Conservation (phyloP, 1,140 invertebrate genomes). For the Asobara japonica region DNA sequence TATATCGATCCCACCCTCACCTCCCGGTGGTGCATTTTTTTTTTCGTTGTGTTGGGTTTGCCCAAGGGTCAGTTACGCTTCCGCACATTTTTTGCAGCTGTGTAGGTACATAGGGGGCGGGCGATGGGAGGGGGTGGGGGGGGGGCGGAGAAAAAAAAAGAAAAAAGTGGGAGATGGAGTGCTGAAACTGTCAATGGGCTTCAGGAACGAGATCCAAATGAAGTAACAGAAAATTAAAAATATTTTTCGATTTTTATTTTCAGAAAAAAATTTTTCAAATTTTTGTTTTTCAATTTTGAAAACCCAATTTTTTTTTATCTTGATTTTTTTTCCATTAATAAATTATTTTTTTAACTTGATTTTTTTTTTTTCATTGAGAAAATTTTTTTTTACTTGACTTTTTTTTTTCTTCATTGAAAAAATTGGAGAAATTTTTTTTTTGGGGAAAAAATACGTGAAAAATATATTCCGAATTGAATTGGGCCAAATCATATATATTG, state of each 20-base stretch:
- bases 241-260: background rate
- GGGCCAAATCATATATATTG: no score
- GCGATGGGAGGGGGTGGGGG: background rate
- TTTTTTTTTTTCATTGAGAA: no score
- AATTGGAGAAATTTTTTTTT: no score
- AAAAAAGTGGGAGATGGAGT: background rate
- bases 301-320: no score
- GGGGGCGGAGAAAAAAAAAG: background rate
- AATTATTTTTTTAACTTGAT: no score
- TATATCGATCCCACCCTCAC: background rate
- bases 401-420: background rate
- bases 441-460: no score
- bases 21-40: background rate
- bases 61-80: background rate
- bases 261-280: no score
- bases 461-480: no score
- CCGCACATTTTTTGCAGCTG: background rate
- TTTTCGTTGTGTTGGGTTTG: background rate
- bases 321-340: no score
- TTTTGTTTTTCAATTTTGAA: no score
- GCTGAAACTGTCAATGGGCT: conserved; percentile 1
- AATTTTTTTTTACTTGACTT: no score
- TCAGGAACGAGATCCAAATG: background rate
- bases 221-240: background rate
- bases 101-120: background rate